Base-by-base conservation (phyloP, 2,888 invertebrate genomes). In the Scaptomyza cyrtandrae region DNA sequence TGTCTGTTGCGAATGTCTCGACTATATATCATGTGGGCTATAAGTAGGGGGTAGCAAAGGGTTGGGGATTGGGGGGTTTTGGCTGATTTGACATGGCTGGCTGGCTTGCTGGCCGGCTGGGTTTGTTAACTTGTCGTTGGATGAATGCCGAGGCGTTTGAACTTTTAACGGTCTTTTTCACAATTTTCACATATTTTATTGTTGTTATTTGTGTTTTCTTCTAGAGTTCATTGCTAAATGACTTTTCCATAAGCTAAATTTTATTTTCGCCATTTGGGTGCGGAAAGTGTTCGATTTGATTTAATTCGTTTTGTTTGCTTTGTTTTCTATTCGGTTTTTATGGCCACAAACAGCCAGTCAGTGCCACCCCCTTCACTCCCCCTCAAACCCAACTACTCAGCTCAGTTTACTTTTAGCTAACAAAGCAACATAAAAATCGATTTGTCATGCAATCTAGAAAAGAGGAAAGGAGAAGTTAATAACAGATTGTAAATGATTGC, bases 151-250 rank as follows among this genome's bases (percentile, higher is more conserved):
- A 55, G 86, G 88, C 83, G 60, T 68, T 82, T 82, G 88, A 87
- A 87, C 86, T 87, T 85, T 87, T 78, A 73, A 84, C 76, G 71
- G 57, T 6, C 0, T 35, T 72, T 82, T 78, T 81, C 73, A 35
- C 71, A 80, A 80, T 80, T 79, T 70, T 67, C 62, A 74, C 37
- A 37, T 6, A n/a, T 69, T 68, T 71, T 58, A 52, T 19, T 68
- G 58, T 63, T 71, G 24, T 11, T 52, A 3, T 33, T 50, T 19
- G 19, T 19, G 54, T 64, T 24, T 5, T 24, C 24, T 24, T 3
- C 66, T 54, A 75, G 61, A 72, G 81, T 81, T 81, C 82, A 84
- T 86, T 82, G 83, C 60, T 49, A 52, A 76, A 63, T 61, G 46
- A 69, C 76, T 73, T 79, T 82, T 58, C 62, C 65, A 69, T 69